Evolutionary conservation across 2,797 vertebrate genomes (phyloP).

Genomic region (Leptoclinus maculatus): DNA sequence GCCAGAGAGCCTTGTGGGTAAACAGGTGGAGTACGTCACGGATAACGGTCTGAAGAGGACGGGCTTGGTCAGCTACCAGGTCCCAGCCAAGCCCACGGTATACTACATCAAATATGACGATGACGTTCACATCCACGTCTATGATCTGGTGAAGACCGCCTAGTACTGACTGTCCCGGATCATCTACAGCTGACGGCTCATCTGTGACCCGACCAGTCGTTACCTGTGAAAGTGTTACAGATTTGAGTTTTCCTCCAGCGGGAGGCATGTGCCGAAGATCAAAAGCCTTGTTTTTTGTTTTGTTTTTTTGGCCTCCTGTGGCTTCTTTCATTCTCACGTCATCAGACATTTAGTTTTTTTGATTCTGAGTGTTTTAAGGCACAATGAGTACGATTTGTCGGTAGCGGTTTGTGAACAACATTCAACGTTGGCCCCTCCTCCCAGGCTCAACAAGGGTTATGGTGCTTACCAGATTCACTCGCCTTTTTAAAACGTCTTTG

Average conservation of each 20-base stretch:
- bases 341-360: constrained; percentile 21
- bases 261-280: constrained; percentile 44
- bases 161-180: constrained; percentile 75
- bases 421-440: not conserved
- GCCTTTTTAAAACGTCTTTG: not conserved
- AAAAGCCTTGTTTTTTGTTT: not conserved
- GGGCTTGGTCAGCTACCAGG: constrained; percentile 89
- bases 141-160: constrained; percentile 89
- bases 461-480: not conserved
- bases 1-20: constrained; percentile 90
- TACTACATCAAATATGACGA: constrained; percentile 91
- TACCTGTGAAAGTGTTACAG: constrained; percentile 75
- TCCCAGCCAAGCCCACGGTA: constrained; percentile 88
- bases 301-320: not conserved
- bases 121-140: constrained; percentile 89
- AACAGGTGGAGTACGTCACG: constrained; percentile 90
- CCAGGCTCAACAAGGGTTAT: not conserved
- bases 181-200: constrained; percentile 41
- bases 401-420: not conserved
- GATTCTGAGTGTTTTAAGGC: constrained; percentile 8
- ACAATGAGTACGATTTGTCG: not conserved
- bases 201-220: constrained; percentile 55
- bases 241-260: constrained; percentile 44
- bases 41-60: constrained; percentile 88
- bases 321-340: constrained; percentile 24